Evolutionary conservation across 2,113 vertebrate species (phyloP), one percentile per base, ranked within the genome.

Genomic region (Conger conger): DNA sequence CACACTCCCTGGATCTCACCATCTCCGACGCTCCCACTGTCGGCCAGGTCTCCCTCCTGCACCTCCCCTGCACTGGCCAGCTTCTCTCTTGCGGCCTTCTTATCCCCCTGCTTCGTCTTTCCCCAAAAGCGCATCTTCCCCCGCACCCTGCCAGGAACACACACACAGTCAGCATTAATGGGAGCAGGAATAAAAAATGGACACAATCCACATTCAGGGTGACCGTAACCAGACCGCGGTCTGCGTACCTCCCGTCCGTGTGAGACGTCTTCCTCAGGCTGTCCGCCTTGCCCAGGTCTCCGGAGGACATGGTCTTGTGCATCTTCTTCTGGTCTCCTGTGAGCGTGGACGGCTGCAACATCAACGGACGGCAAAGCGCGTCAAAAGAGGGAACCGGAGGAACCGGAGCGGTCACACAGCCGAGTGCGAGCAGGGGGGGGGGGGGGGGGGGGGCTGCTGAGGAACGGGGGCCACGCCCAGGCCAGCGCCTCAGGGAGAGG

Each of bases 51-150:
- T 84, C 95, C 94, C 38, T 97, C 94, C 1, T 94, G 53, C 23
- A 95, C 92, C 79, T 99, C 98, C 0, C 90, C 91, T 0, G 95
- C 96, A 42, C 94, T 93, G 18, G 96, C 89, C 80, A 97, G 93
- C 90, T 97, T 97, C 37, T 97, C 95, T 86, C 95, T 92, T 1
- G 94, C 83, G 0, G 88, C 84, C 90, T 98, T 98, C 93, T 99
- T 99, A 17, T 99, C 97, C 0, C 95, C 95, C 0, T 97, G 95
- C 90, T 95, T 99, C 9, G 94, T 92, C 90, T 99, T 99, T 20
- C 91, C 94, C 98, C 98, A 99, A 92, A 99, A 99, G 40, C 94
- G 96, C 95, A 98, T 99, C 93, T 95, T 99, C 60, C 95, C 94
- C 92, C 96, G 96, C 85, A 96, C 94, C 93, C 98, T 99, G 90